These are phyloP conservation scores for Phlogophora meticulosa DNA, from an alignment of 2,888 invertebrate genomes.

Conservation along the genomic window DNA sequence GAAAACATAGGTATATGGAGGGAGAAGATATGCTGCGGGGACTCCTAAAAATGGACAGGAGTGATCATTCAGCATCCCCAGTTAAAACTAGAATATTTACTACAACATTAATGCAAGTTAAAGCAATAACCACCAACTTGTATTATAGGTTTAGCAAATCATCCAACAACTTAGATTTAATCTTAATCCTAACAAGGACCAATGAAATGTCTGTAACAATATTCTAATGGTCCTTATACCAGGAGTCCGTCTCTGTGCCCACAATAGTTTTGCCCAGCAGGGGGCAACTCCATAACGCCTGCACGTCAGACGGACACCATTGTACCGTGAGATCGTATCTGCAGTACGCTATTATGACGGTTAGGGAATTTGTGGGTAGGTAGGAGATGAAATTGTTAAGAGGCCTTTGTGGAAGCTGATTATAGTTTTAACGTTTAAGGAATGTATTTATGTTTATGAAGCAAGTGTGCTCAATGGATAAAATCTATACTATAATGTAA, in stretches of 20 bases:
- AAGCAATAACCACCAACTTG: not conserved
- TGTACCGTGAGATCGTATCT: constrained; percentile 57
- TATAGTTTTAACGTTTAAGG: not conserved
- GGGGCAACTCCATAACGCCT: constrained; percentile 61
- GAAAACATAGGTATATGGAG: no score
- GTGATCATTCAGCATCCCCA: no score
- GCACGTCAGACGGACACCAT: constrained; percentile 50
- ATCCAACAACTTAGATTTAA: not conserved
- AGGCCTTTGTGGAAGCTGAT: constrained; percentile 7
- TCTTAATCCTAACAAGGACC: not conserved
- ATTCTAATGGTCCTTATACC: constrained; percentile 4
- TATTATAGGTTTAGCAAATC: not conserved
- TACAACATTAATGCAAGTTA: not conserved
- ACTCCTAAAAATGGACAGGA: no score
- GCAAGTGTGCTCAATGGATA: no score
- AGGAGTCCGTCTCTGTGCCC: constrained; percentile 46
- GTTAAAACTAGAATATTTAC: not conserved
- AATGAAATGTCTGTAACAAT: not conserved
- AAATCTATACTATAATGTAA: no score
- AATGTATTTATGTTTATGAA: no score
- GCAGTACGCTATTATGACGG: constrained; percentile 44
- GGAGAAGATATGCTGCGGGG: no score
- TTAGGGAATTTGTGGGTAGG: constrained; percentile 44
- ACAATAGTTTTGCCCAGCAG: constrained; percentile 57
- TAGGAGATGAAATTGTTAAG: constrained; percentile 37